Evolutionary conservation across 2,113 vertebrate species (phyloP).

Genomic region (Scopus umbretta): DNA sequence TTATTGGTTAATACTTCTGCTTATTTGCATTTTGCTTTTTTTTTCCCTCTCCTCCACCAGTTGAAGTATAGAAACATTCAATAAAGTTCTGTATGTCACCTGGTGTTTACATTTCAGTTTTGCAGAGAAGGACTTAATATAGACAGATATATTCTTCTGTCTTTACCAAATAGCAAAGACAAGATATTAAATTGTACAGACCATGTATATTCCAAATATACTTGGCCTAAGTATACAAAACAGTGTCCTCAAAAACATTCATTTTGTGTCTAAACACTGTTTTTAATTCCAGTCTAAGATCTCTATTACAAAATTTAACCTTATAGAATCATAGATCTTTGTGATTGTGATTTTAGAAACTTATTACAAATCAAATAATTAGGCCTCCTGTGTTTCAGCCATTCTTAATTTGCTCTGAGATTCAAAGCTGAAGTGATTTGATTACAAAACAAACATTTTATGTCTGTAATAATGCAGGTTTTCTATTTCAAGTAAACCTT

Average conservation of each 20-base stretch:
- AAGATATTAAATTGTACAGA: not conserved
- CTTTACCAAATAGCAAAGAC: not conserved
- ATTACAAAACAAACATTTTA: not conserved
- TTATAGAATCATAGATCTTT: not conserved
- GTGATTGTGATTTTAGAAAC: not conserved
- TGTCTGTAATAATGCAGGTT: not conserved
- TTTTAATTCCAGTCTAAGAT: not conserved
- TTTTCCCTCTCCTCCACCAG: not conserved
- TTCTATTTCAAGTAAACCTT: not conserved
- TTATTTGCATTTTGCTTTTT: not conserved
- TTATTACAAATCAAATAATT: not conserved
- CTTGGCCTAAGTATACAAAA: not conserved
- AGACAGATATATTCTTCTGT: not conserved
- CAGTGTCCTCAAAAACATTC: not conserved
- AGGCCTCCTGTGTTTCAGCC: not conserved
- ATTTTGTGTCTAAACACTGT: not conserved
- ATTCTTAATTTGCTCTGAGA: not conserved
- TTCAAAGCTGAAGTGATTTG: not conserved
- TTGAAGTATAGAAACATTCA: not conserved
- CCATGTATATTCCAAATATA: not conserved
- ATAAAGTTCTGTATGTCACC: not conserved
- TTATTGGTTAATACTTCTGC: not conserved
- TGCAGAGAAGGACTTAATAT: not conserved
- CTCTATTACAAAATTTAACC: not conserved
- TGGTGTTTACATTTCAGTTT: not conserved